Percentiles rank a stretch among this genome's conserved stretches.
These are phyloP conservation scores for Neotoma lepida DNA, from an alignment of 2,113 vertebrate species.

Conservation along the genomic window DNA sequence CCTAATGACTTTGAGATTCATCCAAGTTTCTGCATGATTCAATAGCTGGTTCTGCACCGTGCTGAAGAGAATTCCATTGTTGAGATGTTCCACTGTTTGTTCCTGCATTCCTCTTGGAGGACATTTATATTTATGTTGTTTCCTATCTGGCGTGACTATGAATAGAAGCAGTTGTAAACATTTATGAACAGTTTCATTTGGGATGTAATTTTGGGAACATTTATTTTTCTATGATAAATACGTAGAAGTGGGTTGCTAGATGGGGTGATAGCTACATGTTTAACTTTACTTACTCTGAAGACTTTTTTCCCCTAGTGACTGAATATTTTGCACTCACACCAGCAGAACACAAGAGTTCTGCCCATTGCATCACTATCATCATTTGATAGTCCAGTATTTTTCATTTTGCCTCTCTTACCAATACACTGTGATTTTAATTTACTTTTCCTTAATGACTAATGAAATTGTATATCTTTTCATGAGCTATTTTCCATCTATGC, in stretches of 20 bases:
- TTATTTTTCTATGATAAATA: slow-evolving; percentile 47
- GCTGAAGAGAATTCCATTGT: background rate
- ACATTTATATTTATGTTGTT: slow-evolving; percentile 45
- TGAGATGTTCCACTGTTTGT: background rate
- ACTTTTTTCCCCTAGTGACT: background rate
- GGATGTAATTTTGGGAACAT: background rate
- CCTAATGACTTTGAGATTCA: slow-evolving; percentile 10
- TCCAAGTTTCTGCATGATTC: slow-evolving; percentile 20
- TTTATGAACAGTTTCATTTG: background rate
- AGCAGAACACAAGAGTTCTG: background rate
- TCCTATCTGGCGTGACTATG: background rate
- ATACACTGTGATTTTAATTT: background rate
- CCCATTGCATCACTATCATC: background rate
- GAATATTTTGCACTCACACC: background rate
- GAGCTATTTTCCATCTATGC: background rate
- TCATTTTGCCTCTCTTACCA: background rate
- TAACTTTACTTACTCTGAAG: background rate
- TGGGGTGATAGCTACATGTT: background rate
- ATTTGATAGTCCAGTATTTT: background rate
- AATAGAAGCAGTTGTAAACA: slow-evolving; percentile 45
- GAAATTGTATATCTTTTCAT: background rate
- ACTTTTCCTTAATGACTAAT: background rate
- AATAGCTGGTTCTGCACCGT: background rate
- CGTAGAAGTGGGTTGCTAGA: background rate
- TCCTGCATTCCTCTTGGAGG: background rate